Base-by-base conservation (phyloP, 2,888 invertebrate genomes). In the Eilema caniola region DNA sequence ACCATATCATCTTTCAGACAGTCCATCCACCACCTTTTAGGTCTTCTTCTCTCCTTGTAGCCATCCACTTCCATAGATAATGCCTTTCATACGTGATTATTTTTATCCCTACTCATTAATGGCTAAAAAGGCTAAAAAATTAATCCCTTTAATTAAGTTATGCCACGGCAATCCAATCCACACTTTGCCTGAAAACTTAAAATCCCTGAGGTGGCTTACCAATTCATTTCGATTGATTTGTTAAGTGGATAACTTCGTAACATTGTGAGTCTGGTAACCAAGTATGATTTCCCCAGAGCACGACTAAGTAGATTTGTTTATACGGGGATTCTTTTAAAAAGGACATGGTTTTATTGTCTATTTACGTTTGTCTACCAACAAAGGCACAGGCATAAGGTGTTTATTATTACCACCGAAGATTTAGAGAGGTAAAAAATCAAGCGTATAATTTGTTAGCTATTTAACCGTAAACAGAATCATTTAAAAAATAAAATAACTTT, bases 191-290 rank as follows among this genome's bases (percentile, higher is more conserved):
- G 20, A 56, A 69, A 78, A 80, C 8, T 78, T 82, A 71, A 65
- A 65, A 82, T 74, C 72, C 80, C 73, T 53, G 31, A 33, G 24
- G 76, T 56, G 47, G 60, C 64, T 61, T 62, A 65, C 53, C 78
- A 72, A 81, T 78, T 76, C 76, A 80, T 80, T 73, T 61, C 81
- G 73, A 82, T 81, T 78, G 81, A 80, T 81, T 75, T 76, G 68
- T 72, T 82, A 81, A 81, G 81, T 78, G 76, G 78, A 61, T 60
- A 78, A 81, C 76, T 82, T 80, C 63, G 53, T 57, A 57, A 28
- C 57, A 53, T 62, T 65, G 37, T 11, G 23, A 28, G 37, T 47
- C 23, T 66, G 28, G 70, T 66, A 72, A 66, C 70, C 75, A 61
- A 65, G 73, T 41, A 62, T 75, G 83, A 81, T 81, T 82, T 80